Evolutionary conservation across 1,140 invertebrate species (phyloP).

Genomic region (Caenorhabditis inopinata): DNA sequence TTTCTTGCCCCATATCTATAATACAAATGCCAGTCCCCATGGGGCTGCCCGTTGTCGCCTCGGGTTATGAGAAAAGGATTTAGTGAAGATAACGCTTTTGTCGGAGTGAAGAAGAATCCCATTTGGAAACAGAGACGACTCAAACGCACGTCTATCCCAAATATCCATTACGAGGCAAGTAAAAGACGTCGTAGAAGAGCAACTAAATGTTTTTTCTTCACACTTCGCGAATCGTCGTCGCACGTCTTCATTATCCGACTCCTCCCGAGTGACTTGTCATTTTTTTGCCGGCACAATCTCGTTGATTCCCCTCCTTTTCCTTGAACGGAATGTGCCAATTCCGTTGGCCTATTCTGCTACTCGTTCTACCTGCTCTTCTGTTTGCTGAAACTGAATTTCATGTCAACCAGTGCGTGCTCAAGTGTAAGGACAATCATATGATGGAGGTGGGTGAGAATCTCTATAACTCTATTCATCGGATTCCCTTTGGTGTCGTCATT

Average conservation of each 20-base stretch:
- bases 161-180: constrained; percentile 21
- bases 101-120: constrained; percentile 16
- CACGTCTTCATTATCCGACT: constrained; percentile 19
- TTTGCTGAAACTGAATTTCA: not conserved
- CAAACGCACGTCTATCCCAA: not conserved
- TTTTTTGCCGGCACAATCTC: not conserved
- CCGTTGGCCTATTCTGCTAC: not conserved
- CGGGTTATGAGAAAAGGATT: constrained; percentile 29
- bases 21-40: constrained; percentile 23
- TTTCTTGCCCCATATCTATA: constrained; percentile 26
- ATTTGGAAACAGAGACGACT: not conserved
- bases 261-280: constrained; percentile 6
- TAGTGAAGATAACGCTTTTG: constrained; percentile 4
- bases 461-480: too few relatives aligned
- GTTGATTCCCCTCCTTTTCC: not conserved
- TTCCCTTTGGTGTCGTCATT: too few relatives aligned
- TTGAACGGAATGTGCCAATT: not conserved
- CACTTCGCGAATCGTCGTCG: not conserved
- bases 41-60: constrained; percentile 29
- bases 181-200: constrained; percentile 18
- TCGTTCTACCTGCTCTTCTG: not conserved
- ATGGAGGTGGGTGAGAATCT: constrained; percentile 25
- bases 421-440: constrained; percentile 47
- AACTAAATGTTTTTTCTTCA: constrained; percentile 30
- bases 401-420: constrained; percentile 37